These are phyloP conservation scores for Charina bottae DNA, from an alignment of 2,113 vertebrate species.

Conservation along the genomic window DNA sequence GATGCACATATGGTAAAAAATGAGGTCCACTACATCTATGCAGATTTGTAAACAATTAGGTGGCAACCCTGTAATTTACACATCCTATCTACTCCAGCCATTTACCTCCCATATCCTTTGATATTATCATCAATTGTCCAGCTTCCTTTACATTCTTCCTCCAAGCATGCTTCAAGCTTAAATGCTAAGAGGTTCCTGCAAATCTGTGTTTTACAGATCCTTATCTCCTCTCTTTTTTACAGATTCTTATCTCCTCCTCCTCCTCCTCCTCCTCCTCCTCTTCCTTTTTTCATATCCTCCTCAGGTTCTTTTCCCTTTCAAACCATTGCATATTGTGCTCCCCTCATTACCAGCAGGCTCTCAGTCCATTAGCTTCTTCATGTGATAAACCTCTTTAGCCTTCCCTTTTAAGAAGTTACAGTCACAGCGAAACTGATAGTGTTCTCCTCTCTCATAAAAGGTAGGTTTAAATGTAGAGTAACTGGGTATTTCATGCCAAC, in stretches of 20 bases:
- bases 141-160: neutral
- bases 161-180: neutral
- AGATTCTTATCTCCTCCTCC: no score
- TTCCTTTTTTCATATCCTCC: no score
- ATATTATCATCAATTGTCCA: neutral
- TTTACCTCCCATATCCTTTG: neutral
- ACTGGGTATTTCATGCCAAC: neutral
- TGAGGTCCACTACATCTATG: neutral
- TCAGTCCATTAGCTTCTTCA: neutral
- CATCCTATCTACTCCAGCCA: no score
- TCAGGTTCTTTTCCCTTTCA: neutral
- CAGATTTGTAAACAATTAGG: neutral
- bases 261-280: no score
- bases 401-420: neutral
- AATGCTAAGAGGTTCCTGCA: neutral
- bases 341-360: neutral
- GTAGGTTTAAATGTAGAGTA: neutral
- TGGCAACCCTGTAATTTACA: neutral
- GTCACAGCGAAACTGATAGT: neutral
- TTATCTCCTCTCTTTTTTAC: neutral
- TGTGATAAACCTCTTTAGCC: neutral
- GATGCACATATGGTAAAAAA: neutral
- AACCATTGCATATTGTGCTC: neutral
- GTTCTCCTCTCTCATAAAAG: neutral
- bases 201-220: neutral